These are phyloP conservation scores for Typhlichthys subterraneus DNA, from an alignment of 2,797 vertebrate genomes.

Conservation along the genomic window DNA sequence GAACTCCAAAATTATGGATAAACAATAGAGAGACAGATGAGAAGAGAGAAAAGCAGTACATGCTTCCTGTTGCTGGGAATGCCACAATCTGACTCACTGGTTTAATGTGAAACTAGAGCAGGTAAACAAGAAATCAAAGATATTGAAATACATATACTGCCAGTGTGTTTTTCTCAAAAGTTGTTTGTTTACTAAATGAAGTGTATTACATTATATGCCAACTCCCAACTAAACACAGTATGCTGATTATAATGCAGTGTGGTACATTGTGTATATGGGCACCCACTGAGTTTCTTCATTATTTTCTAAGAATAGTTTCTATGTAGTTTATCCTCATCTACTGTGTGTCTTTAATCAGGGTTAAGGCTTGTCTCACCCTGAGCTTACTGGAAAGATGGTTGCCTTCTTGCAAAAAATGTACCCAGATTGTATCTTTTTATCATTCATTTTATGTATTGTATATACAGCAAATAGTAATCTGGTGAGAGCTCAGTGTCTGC, in stretches of 20 bases:
- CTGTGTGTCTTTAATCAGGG: no score
- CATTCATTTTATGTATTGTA: no score
- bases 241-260: conserved; percentile 15
- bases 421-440: no score
- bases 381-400: no score
- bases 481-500: no score
- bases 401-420: no score
- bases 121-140: not conserved
- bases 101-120: conserved; percentile 21
- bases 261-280: not conserved
- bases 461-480: no score
- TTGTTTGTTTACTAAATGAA: conserved; percentile 2
- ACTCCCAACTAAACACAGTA: not conserved
- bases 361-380: no score
- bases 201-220: no score
- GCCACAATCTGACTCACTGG: conserved; percentile 1
- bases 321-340: not conserved
- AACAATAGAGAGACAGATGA: conserved; percentile 38
- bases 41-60: not conserved
- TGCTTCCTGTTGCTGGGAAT: conserved; percentile 56
- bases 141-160: not conserved
- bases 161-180: not conserved
- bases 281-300: conserved; percentile 21
- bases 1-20: conserved; percentile 36
- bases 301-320: conserved; percentile 10